These are phyloP conservation scores for Blastomussa wellsi DNA, from an alignment of 92 coral and sea anemone genomes.

Conservation along the genomic window DNA sequence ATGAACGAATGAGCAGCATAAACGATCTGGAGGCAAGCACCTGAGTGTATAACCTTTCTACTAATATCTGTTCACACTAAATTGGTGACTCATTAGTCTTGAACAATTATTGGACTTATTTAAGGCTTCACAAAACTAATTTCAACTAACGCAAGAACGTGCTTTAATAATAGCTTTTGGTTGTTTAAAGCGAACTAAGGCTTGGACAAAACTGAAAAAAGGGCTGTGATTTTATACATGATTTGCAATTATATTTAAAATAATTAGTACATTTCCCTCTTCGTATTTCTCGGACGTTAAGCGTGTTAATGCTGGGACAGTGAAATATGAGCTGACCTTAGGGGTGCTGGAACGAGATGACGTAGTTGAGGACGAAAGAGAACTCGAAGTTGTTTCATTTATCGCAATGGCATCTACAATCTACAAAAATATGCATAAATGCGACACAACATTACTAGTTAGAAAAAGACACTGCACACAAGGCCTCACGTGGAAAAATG, in stretches of 20 bases:
- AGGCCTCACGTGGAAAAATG: no score
- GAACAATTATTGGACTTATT: not conserved
- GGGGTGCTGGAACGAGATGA: conserved; percentile 85
- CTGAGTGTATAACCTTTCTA: not conserved
- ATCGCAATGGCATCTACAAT: conserved; percentile 69
- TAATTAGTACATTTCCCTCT: no score
- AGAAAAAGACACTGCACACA: not conserved
- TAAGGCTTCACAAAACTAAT: not conserved
- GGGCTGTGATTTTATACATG: not conserved
- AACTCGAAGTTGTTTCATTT: conserved; percentile 49
- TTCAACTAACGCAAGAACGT: not conserved
- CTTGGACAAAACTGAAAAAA: not conserved
- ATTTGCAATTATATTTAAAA: not conserved
- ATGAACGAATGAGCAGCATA: not conserved
- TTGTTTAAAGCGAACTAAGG: not conserved
- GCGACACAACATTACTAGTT: not conserved
- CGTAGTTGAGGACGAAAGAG: conserved; percentile 72
- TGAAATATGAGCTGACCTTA: conserved; percentile 47
- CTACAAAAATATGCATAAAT: conserved; percentile 34
- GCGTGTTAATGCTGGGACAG: not conserved
- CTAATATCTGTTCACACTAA: not conserved
- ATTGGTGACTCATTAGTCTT: not conserved
- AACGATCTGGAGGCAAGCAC: not conserved
- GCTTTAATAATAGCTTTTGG: not conserved
- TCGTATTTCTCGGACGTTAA: not conserved